Evolutionary conservation across 2,113 vertebrate species (phyloP).

Genomic region (Neofelis nebulosa): DNA sequence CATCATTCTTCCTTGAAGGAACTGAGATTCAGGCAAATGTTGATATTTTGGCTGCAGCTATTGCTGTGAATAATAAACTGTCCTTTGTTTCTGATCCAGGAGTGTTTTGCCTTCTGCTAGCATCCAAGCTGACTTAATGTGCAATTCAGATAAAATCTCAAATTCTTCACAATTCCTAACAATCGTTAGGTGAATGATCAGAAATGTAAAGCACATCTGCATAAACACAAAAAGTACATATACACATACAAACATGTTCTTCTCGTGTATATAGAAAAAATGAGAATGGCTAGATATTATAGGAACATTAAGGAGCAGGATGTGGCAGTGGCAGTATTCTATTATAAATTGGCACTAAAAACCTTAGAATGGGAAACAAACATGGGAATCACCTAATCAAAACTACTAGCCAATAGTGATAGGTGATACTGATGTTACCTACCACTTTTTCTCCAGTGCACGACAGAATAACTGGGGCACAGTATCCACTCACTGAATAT

Average conservation of each 20-base stretch:
- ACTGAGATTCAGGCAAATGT: not conserved
- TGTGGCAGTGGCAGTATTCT: not conserved
- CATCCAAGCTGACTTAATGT: not conserved
- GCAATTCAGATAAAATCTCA: not conserved
- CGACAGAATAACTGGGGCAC: not conserved
- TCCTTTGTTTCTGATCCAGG: not conserved
- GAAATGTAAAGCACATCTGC: not conserved
- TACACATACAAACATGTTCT: not conserved
- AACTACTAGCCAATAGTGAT: not conserved
- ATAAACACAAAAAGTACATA: not conserved
- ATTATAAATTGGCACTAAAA: not conserved
- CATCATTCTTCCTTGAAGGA: not conserved
- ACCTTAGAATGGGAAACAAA: not conserved
- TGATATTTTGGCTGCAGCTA: not conserved
- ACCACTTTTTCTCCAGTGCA: not conserved
- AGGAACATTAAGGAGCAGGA: not conserved
- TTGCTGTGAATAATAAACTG: not conserved
- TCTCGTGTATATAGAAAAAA: not conserved
- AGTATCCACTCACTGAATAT: not conserved
- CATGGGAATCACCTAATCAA: not conserved
- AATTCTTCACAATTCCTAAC: not conserved
- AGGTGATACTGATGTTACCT: not conserved
- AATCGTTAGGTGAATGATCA: not conserved
- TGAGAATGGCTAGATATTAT: not conserved
- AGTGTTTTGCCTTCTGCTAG: conserved; percentile 3